Base-by-base conservation (phyloP, 2,888 invertebrate species). In the Parascotia fuliginaria region DNA sequence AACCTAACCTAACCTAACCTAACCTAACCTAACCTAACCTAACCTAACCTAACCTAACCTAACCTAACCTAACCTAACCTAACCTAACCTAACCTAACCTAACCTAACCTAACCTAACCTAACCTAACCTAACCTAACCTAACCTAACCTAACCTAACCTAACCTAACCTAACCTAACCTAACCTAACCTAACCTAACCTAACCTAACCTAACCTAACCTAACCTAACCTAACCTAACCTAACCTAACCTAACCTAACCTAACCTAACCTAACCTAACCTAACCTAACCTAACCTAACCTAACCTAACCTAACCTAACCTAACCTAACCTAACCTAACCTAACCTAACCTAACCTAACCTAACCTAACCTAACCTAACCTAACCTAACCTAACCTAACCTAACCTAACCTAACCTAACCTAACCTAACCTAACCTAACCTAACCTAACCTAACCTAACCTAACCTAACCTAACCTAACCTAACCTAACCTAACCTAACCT, bases 51-150 rank as follows among this genome's bases (percentile, higher is more conserved):
- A 55, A 55, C 54, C 54, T 49, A 51, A 51, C 54, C 49, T 45
- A 55, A 55, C 54, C 54, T 49, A 55, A 55, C 54, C 54, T 49
- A 55, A 55, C 54, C 49, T 45, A 55, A 55, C 54, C 54, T 49
- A 55, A 55, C 54, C 49, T 45, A 55, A 55, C 55, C 55, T 50
- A 55, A 55, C 55, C 49, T 45, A 55, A 55, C 55, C 55, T 50
- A 55, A 55, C 55, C 49, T 45, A 55, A 55, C 55, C 55, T 50
- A 55, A 55, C 55, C 49, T 45, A 55, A 55, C 55, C 55, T 34
- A 54, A 48, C 44, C 39, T 40, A 55, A 46, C 51, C 47, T 43
- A 49, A 44, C 46, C 55, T 40, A 55, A 55, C 55, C 50, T 50
- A 55, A 55, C 55, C 46, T 42, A 50, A 55, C 55, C 50, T 46